Percentiles rank a stretch among this genome's conserved stretches.
These are phyloP conservation scores for Rhynchonema sp. DNA, from an alignment of 2,888 invertebrate genomes.

Conservation along the genomic window DNA sequence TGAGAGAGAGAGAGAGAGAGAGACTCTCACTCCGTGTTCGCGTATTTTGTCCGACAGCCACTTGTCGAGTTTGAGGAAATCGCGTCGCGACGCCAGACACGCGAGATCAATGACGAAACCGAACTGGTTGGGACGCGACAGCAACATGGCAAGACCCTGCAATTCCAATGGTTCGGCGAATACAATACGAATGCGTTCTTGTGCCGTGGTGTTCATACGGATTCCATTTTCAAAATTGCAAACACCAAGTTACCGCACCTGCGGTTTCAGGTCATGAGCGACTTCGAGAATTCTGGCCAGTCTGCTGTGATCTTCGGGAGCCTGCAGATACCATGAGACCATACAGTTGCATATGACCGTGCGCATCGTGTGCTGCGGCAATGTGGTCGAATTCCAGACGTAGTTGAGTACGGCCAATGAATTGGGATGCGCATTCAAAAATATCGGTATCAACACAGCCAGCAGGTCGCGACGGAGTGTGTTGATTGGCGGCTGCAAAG, in stretches of 20 bases:
- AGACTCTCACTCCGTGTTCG: slow-evolving; percentile 52
- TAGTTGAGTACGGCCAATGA: slow-evolving; percentile 85
- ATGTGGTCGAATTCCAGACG: slow-evolving; percentile 60
- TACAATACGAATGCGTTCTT: not conserved
- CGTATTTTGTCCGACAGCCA: slow-evolving; percentile 92
- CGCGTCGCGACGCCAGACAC: slow-evolving; percentile 82
- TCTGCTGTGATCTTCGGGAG: slow-evolving; percentile 73
- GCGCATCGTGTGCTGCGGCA: slow-evolving; percentile 8
- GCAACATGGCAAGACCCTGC: slow-evolving; percentile 57
- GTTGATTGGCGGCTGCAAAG: slow-evolving; percentile 29
- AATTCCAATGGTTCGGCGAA: not conserved
- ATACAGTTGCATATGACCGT: slow-evolving; percentile 64
- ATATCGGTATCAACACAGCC: slow-evolving; percentile 67
- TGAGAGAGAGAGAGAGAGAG: not conserved
- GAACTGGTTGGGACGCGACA: slow-evolving; percentile 64
- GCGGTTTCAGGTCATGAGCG: slow-evolving; percentile 61
- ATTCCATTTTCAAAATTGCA: too few species aligned
- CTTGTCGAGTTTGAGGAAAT: slow-evolving; percentile 90
- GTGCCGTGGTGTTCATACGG: too few species aligned
- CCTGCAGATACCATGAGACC: slow-evolving; percentile 81
- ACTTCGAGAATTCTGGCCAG: slow-evolving; percentile 84
- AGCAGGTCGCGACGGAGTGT: slow-evolving; percentile 57
- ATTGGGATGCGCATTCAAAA: slow-evolving; percentile 84
- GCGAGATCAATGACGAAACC: slow-evolving; percentile 91
- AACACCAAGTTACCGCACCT: too few species aligned